phyloP scores from a whole-genome alignment of 2,113 vertebrate genomes.

The Daboia siamensis region DNA sequence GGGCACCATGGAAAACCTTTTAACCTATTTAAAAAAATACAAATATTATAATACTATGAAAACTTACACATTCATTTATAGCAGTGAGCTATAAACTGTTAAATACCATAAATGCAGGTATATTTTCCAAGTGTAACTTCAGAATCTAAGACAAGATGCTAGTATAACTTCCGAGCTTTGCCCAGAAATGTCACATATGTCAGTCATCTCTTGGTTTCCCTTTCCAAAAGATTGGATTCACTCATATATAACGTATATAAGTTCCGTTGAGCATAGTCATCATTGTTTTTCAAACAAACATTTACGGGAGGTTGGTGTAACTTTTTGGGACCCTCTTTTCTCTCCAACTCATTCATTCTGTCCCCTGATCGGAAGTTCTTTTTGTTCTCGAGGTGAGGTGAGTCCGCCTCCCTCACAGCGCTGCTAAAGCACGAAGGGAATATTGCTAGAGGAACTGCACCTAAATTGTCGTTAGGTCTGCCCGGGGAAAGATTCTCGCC shows the following conservation, averaged over 20 bases:
- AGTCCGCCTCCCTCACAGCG: not conserved
- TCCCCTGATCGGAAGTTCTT: not conserved
- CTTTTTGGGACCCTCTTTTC: not conserved
- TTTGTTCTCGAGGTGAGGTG: not conserved
- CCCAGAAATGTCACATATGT: not conserved
- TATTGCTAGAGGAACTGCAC: not conserved
- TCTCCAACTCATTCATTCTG: not conserved
- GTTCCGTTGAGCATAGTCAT: not conserved
- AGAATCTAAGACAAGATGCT: not conserved
- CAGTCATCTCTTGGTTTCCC: too few relatives aligned
- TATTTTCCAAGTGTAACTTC: not conserved
- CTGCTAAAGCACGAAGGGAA: not conserved
- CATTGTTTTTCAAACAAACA: not conserved
- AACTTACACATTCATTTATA: not conserved
- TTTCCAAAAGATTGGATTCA: too few relatives aligned
- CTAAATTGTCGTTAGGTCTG: not conserved
- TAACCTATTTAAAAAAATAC: not conserved
- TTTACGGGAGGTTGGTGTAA: not conserved
- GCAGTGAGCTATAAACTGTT: not conserved
- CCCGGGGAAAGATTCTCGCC: not conserved
- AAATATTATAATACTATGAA: not conserved
- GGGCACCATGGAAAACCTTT: not conserved
- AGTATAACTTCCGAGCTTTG: not conserved
- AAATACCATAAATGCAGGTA: not conserved
- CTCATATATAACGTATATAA: too few relatives aligned